Base-by-base conservation (phyloP, 2,888 invertebrate genomes). In the Cheilosia vulpina region DNA sequence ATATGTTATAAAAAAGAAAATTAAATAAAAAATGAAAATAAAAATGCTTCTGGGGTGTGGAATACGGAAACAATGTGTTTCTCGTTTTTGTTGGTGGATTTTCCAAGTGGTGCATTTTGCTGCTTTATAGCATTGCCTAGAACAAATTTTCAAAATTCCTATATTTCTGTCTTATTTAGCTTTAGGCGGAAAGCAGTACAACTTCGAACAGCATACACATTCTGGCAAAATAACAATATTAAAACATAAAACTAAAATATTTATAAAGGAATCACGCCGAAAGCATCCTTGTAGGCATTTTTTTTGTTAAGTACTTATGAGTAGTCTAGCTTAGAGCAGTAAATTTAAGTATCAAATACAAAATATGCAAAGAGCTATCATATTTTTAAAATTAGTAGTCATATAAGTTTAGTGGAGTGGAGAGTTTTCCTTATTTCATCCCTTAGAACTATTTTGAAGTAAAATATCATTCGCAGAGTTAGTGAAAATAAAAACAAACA, bases 121-220 rank as follows among this genome's bases (percentile, higher is more conserved):
- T 65, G 57, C 52, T 11, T 47, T 9, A 11, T 7, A 5, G 38
- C 27, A 43, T 19, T 19, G 38, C 43, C 41, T 43, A n/a, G n/a
- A 60, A 27, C 17, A 43, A 45, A 7, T 45, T 15, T 45, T 45
- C 6, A n/a, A n/a, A 2, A 4, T 47, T 47, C 47, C 24, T 71
- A 31, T 52, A 60, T 45, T 31, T 55, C 13, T 38, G 13, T 60
- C 15, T 21, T 60, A 53, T 38, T 58, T 27, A 50, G 55, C 65
- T 27, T 19, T 13, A 4, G 9, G 17, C n/a, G 31, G 13, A 17
- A 7, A 65, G 57, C 19, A 58, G 11, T n/a, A 45, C 31, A 45
- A 31, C 2, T 47, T 45, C n/a, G 27, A 50, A 66, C 34, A 57
- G 31, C 76, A 50, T 31, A 52, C 41, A 19, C 58, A 76, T 66